A percentile compares a stretch with the other conserved stretches of the same genome.
Conservation (phyloP, 2,888 invertebrate genomes). For the Eupithecia subumbrata region DNA sequence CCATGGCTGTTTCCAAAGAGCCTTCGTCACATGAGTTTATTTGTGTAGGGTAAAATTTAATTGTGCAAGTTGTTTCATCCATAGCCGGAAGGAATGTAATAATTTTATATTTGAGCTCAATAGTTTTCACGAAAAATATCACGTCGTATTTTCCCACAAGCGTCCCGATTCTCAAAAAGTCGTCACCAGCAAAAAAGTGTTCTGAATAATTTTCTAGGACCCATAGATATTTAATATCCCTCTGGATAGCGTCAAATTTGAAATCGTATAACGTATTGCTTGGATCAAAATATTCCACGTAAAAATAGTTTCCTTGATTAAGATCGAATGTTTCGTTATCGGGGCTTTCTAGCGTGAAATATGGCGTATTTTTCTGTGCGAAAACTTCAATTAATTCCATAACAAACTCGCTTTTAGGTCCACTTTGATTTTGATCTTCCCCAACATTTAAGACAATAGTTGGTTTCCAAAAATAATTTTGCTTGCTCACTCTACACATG, state of each 20-base stretch:
- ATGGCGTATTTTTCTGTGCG: conserved; percentile 38
- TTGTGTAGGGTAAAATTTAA: conserved; percentile 37
- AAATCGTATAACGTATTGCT: conserved; percentile 44
- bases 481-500: conserved; percentile 43
- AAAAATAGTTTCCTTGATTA: conserved; percentile 38
- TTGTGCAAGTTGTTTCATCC: conserved; percentile 54
- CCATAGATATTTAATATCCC: conserved; percentile 52
- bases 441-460: conserved; percentile 45
- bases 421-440: conserved; percentile 14
- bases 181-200: conserved; percentile 34
- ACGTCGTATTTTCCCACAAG: conserved; percentile 51
- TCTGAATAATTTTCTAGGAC: conserved; percentile 44
- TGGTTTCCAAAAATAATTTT: conserved; percentile 42
- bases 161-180: conserved; percentile 45
- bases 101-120: conserved; percentile 42
- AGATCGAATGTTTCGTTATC: conserved; percentile 26
- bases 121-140: conserved; percentile 52
- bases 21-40: conserved; percentile 59
- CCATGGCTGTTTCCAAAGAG: conserved; percentile 35
- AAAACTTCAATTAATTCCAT: conserved; percentile 43
- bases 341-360: conserved; percentile 14
- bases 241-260: conserved; percentile 39
- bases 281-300: conserved; percentile 47
- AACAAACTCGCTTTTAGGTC: conserved; percentile 38
- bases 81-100: conserved; percentile 55